phyloP scores from a whole-genome alignment of 2,797 vertebrate genomes.

The Echeneis naucrates region DNA sequence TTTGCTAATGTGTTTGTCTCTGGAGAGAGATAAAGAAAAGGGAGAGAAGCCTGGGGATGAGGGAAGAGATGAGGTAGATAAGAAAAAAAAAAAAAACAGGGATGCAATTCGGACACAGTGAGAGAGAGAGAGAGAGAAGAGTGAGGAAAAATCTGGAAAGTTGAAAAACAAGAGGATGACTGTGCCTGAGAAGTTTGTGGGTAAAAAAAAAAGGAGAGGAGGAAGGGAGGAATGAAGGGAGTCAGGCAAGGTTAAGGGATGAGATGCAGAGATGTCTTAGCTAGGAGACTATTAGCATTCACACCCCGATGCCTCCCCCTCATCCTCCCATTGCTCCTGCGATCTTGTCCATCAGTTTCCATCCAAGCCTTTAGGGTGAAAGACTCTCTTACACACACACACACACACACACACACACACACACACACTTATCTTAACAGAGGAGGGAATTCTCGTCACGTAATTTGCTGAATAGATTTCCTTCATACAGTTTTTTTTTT shows the following conservation, averaged over 20 bases:
- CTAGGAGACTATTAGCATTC: slow-evolving; percentile 75
- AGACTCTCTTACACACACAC: slow-evolving; percentile 37
- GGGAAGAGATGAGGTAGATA: slow-evolving; percentile 24
- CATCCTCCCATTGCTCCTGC: slow-evolving; percentile 50
- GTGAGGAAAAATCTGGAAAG: neutral
- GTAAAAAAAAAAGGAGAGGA: neutral
- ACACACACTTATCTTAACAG: neutral
- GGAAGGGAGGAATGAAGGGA: neutral
- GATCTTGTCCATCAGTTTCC: slow-evolving; percentile 73
- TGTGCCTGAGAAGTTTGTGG: neutral
- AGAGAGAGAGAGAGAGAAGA: neutral
- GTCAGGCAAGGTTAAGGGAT: slow-evolving; percentile 56
- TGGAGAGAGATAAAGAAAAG: slow-evolving; percentile 33
- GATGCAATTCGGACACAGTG: neutral
- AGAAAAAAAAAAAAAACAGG: no score
- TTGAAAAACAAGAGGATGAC: neutral
- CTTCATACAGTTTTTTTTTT: neutral
- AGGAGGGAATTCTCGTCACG: slow-evolving; percentile 2
- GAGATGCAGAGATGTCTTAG: slow-evolving; percentile 58
- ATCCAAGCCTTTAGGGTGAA: slow-evolving; percentile 54
- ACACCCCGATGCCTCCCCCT: slow-evolving; percentile 55
- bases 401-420: slow-evolving; percentile 1
- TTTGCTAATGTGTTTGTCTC: slow-evolving; percentile 61
- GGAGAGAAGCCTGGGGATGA: neutral
- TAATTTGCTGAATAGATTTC: slow-evolving; percentile 14